Base-by-base conservation (phyloP, 2,888 invertebrate species). In the Ornithoptera alexandrae region DNA sequence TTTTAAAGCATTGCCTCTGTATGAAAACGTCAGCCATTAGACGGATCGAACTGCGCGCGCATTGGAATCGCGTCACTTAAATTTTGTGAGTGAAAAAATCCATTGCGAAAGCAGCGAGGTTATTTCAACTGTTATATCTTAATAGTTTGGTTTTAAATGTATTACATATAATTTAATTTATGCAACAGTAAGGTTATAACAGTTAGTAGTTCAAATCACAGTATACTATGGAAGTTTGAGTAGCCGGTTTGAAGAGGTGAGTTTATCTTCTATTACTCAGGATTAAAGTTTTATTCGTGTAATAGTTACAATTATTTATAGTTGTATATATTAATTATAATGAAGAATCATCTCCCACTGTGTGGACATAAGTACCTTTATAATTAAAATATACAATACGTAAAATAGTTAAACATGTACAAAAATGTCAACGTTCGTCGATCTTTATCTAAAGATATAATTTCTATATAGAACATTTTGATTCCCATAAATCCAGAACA, bases 21-120 rank as follows among this genome's bases (percentile, higher is more conserved):
- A 58, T 15, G 20, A 58, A 63, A 65, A 63, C 64, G 65, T 66
- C 74, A 42, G 59, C 46, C 18, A 17, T 12, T 57, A 61, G 83
- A 90, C 89, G 81, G 90, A 90, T 87, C 81, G 68, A 18, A 53
- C 17, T 90, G 91, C 91, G 91, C 90, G 91, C 91, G 91, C 91
- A 90, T 60, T 53, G 50, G 30, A 58, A 77, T 75, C 74, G 77
- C 84, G 87, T 82, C 85, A 83, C 71, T 74, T 76, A 58, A 75
- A 73, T 73, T 76, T 77, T 75, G 73, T 81, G 78, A 72, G 79
- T 81, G 84, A 86, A 84, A 85, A 85, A 87, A 84, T 77, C 79
- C 78, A 75, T 75, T 71, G 74, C 81, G 80, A 74, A 74, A 75
- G 72, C 72, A 73, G 74, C 61, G 77, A 84, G 84, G 84, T 86